Evolutionary conservation across 2,113 vertebrate species (phyloP).

Genomic region (Thunnus thynnus): DNA sequence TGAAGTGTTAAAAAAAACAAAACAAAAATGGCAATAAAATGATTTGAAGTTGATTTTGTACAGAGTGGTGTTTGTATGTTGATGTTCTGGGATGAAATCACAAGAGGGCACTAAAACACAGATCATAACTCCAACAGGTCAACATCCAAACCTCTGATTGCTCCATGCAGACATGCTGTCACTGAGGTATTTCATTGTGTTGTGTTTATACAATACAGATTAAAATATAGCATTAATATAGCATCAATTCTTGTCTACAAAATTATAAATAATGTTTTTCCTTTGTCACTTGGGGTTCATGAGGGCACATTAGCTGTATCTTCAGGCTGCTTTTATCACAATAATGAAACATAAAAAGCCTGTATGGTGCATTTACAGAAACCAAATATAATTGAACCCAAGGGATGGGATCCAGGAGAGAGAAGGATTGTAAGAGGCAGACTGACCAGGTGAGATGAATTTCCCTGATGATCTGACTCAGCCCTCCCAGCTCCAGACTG

Average conservation of each 20-base stretch:
- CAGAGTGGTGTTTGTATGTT: background rate
- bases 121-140: background rate
- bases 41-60: background rate
- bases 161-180: background rate
- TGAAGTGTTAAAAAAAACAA: background rate
- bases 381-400: background rate
- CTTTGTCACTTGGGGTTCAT: background rate
- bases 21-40: background rate
- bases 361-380: background rate
- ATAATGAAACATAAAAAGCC: background rate
- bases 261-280: background rate
- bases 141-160: background rate
- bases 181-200: background rate
- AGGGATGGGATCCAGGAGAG: background rate
- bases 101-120: slow-evolving; percentile 64
- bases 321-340: background rate
- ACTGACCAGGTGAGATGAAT: background rate
- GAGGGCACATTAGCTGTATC: background rate
- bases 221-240: background rate
- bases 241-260: background rate
- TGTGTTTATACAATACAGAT: background rate
- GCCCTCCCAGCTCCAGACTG: background rate
- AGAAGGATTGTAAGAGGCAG: background rate
- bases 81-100: slow-evolving; percentile 42
- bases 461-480: background rate